Base-by-base conservation (phyloP, 2,888 invertebrate genomes). In the Copidosoma aretas region DNA sequence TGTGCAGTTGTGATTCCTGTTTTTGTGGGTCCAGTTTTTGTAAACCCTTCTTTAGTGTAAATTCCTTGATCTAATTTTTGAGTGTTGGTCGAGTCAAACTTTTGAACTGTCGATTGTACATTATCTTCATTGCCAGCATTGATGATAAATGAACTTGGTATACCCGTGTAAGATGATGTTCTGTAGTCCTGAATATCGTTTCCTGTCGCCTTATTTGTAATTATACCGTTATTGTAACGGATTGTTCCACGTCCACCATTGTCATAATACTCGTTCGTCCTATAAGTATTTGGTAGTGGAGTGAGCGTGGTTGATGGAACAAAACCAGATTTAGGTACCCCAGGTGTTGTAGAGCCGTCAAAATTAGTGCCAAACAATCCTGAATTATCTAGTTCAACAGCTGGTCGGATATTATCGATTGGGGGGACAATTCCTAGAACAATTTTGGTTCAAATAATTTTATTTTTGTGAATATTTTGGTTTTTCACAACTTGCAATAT, bases 1-100 rank as follows among this genome's bases (percentile, higher is more conserved):
- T 79, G 74, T 41, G 82, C 82, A 10, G 80, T 81, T 1, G 79
- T 79, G 58, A 80, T 79, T 4, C 83, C 82, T 2, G 83, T 82
- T 54, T 76, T 81, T 0, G 82, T 82, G 12, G 77, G 76, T 21
- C 82, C 83, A 3, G 80, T 81, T 74, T 84, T 83, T 0, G 82
- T 82, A 54, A 84, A 83, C 39, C 78, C 81, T 68, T 74, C 77
- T 63, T 74, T 75, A 10, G 77, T 78, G 10, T 69, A 74, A 0
- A 64, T 21, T 21, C 68, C 73, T 24, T 67, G 62, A 19, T 71
- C 57, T 15, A 43, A 43, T n/a, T 58, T 41, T 4, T 72, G 65
- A 22, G 53, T 56, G 32, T 71, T 59, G 17, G 67, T 19, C 25
- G 60, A 49, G 10, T 62, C 56, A 15, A n/a, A 32, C 19, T 64